Evolutionary conservation across 2,113 vertebrate genomes (phyloP), one percentile per base, ranked within the genome.

Genomic region (Tenebrosternarchus preto): DNA sequence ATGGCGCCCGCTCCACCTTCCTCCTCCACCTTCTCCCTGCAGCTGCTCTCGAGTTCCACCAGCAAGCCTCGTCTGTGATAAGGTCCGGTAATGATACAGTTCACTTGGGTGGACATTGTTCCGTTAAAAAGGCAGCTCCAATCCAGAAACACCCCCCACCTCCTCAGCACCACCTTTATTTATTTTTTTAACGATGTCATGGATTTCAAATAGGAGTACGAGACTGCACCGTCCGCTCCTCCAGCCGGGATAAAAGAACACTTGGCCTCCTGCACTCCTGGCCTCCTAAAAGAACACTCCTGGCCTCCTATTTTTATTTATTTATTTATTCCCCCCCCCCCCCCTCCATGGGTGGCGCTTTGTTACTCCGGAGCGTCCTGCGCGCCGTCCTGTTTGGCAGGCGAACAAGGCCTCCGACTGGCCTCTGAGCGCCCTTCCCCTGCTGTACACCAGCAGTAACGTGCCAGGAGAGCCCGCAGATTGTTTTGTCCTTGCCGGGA

Each of bases 381-480:
- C 61, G 56, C 39, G 16, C 55, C 61, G 71, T 79, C 77, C 67
- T 36, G 61, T 79, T 79, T 79, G 77, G 77, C 77, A 19, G 12
- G 1, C 5, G 57, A 72, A 72, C 57, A 63, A 79, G 77, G 68
- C 39, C 56, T 63, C 57, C 71, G 57, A 33, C 77, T 79, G 68
- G 57, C 61, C 20, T 72, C 68, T 57, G 56, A 79, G 56, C 71
- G 60, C 56, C 55, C 50, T 27, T 57, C 27, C 57, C 25, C 39
- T 72, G 36, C 46, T 25, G 60, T 55, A 61, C 61, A 72, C 63
- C 63, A 56, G 46, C 71, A 50, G 70, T 67, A 79, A 61, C 31
- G 67, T 59, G 55, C 33, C 27, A 79, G 77, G 57, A 53, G 46
- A 36, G 53, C 25, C 36, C 16, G 68, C 55, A 22, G 22, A 71